These are phyloP conservation scores for Drosophila parabipectinata DNA, from an alignment of 1,140 invertebrate species.

Conservation along the genomic window DNA sequence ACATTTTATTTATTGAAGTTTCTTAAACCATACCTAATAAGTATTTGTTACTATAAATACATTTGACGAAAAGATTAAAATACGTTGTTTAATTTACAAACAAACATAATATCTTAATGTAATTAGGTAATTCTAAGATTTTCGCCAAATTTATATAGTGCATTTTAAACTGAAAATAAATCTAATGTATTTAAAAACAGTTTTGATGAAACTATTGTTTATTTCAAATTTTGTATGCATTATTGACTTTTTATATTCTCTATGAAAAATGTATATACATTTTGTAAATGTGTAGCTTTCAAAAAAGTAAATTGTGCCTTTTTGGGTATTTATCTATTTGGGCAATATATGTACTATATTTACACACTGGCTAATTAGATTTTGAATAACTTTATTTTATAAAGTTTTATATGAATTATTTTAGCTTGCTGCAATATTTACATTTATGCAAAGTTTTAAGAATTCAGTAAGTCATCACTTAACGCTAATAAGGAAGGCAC, in stretches of 20 bases:
- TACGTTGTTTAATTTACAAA: neutral
- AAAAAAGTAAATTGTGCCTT: neutral
- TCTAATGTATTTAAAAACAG: neutral
- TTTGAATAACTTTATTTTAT: neutral
- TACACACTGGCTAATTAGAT: neutral
- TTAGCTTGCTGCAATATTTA: conserved; percentile 20
- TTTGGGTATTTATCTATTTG: neutral
- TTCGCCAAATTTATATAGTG: neutral
- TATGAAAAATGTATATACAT: neutral
- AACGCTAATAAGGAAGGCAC: conserved; percentile 75
- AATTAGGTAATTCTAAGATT: neutral
- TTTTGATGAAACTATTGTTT: neutral
- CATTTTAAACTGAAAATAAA: neutral
- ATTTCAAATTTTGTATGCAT: neutral
- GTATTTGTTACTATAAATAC: neutral
- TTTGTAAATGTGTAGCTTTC: neutral
- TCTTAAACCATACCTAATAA: neutral
- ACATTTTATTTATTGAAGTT: neutral
- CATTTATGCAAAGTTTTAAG: conserved; percentile 16
- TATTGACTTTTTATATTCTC: neutral
- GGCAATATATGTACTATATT: neutral
- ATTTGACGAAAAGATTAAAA: neutral
- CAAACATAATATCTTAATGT: neutral
- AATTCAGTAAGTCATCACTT: conserved; percentile 43
- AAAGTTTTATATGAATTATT: neutral